Evolutionary conservation across 2,888 invertebrate species (phyloP), one percentile per base, ranked within the genome.

Genomic region (Nebria salina): DNA sequence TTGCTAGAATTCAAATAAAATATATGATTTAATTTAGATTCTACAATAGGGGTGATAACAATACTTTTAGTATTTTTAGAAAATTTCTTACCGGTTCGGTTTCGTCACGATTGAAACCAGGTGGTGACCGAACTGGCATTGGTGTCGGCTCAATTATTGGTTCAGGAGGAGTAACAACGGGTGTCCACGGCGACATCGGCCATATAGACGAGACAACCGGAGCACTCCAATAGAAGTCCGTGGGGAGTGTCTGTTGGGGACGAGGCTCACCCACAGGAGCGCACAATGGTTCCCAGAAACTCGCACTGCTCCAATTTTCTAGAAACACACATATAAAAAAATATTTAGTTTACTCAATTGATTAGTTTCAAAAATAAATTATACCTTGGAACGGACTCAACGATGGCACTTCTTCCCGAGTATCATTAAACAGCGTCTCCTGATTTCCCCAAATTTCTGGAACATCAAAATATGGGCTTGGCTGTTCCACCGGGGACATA

Each of bases 71-170:
- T 54, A 13, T 8, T 11, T 7, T 7, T 54, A 54, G 8, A 26
- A 72, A 72, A 25, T 25, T 4, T 65, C 26, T 81, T 75, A 72
- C 80, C 43, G 41, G 64, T 41, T 81, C 81, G 26, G 41, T 34
- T 8, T 81, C 81, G 43, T 81, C 76, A n/a, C 81, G 68, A 26
- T 34, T 68, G 82, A 89, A 89, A 68, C 89, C 89, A 11, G 89
- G 89, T 1, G 89, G 89, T 65, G 88, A 88, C 75, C 89, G 85
- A 2, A 88, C 87, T 6, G 88, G 87, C 54, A 54, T 8, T 41
- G 64, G 75, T 11, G 65, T 72, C 65, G 34, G 42, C 11, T 78
- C 78, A 4, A 9, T 26, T 3, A 72, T 25, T 8, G 76, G 72
- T 11, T 81, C 81, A 25, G 65, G 20, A 9, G 81, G 76, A 34